Evolutionary conservation across 2,113 vertebrate genomes (phyloP).

Genomic region (Halichoerus grypus): DNA sequence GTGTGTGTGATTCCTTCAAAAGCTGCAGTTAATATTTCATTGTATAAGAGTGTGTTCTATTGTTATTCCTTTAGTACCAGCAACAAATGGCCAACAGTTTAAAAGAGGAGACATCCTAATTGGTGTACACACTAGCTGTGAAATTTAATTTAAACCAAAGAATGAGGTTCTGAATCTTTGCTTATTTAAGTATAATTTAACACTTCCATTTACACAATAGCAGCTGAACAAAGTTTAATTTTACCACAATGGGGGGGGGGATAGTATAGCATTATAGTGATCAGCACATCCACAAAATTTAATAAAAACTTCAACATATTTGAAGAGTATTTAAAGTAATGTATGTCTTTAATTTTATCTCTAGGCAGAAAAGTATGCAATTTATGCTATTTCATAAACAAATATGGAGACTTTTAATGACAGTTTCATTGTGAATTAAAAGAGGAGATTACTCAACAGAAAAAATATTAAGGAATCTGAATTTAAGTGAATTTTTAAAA

Average conservation of each 20-base stretch:
- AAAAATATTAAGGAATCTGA: background rate
- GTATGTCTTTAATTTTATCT: conserved; percentile 11
- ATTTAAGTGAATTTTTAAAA: background rate
- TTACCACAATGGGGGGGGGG: background rate
- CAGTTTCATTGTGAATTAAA: background rate
- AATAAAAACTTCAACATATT: conserved; percentile 31
- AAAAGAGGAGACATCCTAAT: background rate
- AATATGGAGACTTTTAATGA: background rate
- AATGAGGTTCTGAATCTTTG: background rate
- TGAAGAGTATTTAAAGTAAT: conserved; percentile 18
- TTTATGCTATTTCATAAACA: background rate
- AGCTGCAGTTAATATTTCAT: background rate
- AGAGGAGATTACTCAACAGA: background rate
- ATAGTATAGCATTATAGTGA: background rate
- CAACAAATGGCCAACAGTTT: background rate
- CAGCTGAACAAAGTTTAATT: conserved; percentile 25
- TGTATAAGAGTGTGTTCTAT: background rate
- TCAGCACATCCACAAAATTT: conserved; percentile 3
- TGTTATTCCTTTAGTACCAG: background rate
- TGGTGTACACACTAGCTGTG: background rate
- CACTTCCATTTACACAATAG: background rate
- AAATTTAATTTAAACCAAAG: conserved; percentile 11
- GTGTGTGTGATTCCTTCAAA: background rate
- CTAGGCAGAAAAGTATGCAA: background rate
- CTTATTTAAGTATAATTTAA: conserved; percentile 39